These are phyloP conservation scores for Onthophagus sagittarius DNA, from an alignment of 2,888 invertebrate genomes.

Conservation along the genomic window DNA sequence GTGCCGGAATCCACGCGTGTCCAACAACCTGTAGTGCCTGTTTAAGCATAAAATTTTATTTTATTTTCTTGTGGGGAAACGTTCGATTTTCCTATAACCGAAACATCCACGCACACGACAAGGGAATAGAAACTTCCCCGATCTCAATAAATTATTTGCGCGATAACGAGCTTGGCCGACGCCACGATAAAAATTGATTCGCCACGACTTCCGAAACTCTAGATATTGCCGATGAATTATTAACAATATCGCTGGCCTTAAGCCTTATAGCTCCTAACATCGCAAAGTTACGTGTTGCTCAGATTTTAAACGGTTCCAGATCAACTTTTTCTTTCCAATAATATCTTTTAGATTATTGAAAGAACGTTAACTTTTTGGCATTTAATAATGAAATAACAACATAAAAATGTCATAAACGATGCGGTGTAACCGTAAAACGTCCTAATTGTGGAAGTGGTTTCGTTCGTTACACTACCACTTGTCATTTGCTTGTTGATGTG, in stretches of 20 bases:
- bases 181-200: slow-evolving; percentile 12
- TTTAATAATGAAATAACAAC: neutral
- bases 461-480: neutral
- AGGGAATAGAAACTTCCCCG: neutral
- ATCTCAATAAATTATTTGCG: neutral
- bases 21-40: slow-evolving; percentile 63
- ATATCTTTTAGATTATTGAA: no score
- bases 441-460: neutral
- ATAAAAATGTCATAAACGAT: neutral
- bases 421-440: neutral
- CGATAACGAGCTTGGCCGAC: slow-evolving; percentile 9
- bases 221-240: slow-evolving; percentile 7
- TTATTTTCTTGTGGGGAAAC: neutral
- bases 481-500: neutral
- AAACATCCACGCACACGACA: neutral
- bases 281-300: neutral
- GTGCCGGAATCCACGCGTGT: slow-evolving; percentile 55
- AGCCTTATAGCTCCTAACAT: neutral
- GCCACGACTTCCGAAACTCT: neutral
- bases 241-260: neutral
- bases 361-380: no score
- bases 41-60: slow-evolving; percentile 20
- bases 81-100: neutral
- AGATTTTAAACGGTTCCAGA: neutral
- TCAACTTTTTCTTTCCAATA: no score